Percentiles rank a stretch among this genome's conserved stretches.
Conservation (phyloP, 2,113 vertebrate species). For the Tonatia bakeri region DNA sequence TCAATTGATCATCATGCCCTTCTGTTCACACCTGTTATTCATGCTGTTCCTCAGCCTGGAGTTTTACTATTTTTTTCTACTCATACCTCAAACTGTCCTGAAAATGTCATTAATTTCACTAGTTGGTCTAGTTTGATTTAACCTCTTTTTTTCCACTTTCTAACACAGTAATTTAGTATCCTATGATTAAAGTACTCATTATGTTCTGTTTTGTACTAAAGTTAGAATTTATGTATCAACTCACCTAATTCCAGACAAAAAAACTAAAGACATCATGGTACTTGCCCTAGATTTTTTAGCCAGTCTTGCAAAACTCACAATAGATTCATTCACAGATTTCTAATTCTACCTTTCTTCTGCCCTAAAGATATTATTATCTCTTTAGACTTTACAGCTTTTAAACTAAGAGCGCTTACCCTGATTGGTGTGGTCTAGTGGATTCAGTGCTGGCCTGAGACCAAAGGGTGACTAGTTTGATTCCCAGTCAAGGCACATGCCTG, state of each 20-base stretch:
- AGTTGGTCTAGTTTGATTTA: not conserved
- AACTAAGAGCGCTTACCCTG: not conserved
- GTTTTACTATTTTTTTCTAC: not conserved
- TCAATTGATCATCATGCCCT: not conserved
- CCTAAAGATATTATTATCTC: not conserved
- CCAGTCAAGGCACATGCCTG: too few relatives aligned
- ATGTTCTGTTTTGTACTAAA: not conserved
- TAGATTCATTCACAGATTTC: not conserved
- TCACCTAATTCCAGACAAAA: not conserved
- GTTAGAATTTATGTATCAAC: not conserved
- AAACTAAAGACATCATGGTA: not conserved
- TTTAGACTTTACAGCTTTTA: not conserved
- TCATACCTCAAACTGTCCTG: not conserved
- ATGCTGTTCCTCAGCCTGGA: not conserved
- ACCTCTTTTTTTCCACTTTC: not conserved
- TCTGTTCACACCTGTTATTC: not conserved
- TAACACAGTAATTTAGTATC: not conserved
- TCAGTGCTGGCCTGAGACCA: too few relatives aligned
- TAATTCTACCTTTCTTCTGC: not conserved
- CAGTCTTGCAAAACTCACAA: not conserved
- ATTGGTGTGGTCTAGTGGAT: too few relatives aligned
- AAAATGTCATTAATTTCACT: not conserved
- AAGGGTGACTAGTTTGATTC: too few relatives aligned
- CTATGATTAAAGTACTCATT: not conserved
- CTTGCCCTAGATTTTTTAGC: not conserved